Evolutionary conservation across 2,888 invertebrate species (phyloP), one percentile per base, ranked within the genome.

Genomic region (Griposia aprilina): DNA sequence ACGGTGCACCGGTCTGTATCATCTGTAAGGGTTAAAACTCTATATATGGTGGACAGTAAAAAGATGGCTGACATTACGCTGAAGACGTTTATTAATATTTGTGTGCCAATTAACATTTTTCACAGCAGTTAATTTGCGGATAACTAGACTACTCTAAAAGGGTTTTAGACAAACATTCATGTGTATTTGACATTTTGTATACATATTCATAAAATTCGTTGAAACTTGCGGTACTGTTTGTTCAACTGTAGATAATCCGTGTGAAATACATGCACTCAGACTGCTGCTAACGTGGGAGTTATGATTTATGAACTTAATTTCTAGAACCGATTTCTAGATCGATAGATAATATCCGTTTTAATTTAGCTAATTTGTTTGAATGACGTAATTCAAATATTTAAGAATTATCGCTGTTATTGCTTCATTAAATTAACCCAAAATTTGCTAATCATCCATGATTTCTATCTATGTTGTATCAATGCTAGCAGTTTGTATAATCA

Each of bases 241-340:
- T 83, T 85, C 80, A 83, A 81, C 76, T 85, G 77, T 75, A 81
- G 86, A 86, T 86, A 88, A 85, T 89, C 85, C 84, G 85, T 90
- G 89, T 88, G 89, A 88, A 90, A 86, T 86, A 84, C 72, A 77
- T 85, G 84, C 83, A 82, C 83, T 75, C 73, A 76, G 70, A 78
- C 69, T 63, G 81, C 5, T 85, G 52, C 62, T 81, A 76, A 84
- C 88, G 91, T 92, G 92, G 92, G 92, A 89, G 90, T 87, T 87
- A 76, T 89, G 90, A 90, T 89, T 91, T 90, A 92, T 90, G 85
- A 74, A 84, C 83, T 81, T 74, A 85, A 87, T 90, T 88, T 87
- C 85, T 85, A 85, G 87, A 88, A 89, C 83, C 75, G 76, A 83
- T 82, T 80, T 80, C 76, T 83, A 78, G 30, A 72, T 77, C 13